These are phyloP conservation scores for Carterocephalus palaemon DNA, from an alignment of 2,888 invertebrate species.

Conservation along the genomic window DNA sequence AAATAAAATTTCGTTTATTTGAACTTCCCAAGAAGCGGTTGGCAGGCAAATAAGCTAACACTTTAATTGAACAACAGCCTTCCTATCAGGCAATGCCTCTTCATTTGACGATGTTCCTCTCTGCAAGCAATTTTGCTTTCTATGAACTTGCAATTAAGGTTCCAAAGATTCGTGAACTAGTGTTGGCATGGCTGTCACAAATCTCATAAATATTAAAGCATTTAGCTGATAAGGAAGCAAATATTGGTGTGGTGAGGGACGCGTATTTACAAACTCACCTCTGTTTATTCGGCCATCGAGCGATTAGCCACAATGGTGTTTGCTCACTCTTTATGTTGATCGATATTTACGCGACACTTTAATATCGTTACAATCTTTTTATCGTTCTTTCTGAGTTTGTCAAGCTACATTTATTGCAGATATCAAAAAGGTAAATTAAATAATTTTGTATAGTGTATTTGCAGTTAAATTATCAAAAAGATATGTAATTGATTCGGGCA, in stretches of 20 bases:
- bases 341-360: conserved; percentile 9
- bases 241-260: conserved; percentile 32
- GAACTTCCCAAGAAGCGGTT: conserved; percentile 23
- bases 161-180: neutral
- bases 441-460: too few species aligned
- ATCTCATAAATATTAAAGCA: conserved; percentile 27
- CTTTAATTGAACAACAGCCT: conserved; percentile 18
- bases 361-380: conserved; percentile 19
- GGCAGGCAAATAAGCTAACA: conserved; percentile 14
- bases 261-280: conserved; percentile 47
- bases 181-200: conserved; percentile 18
- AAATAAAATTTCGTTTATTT: conserved; percentile 16
- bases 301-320: conserved; percentile 40
- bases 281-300: conserved; percentile 45
- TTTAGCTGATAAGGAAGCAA: conserved; percentile 33
- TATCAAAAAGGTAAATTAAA: too few species aligned
- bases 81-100: conserved; percentile 6
- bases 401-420: too few species aligned
- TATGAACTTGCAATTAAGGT: neutral
- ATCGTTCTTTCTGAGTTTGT: conserved; percentile 9
- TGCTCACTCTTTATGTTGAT: conserved; percentile 7
- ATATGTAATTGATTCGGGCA: too few species aligned
- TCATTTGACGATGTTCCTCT: neutral
- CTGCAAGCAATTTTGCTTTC: conserved; percentile 2
- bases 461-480: too few species aligned